phyloP scores from a whole-genome alignment of 2,797 vertebrate species.

The Prionace glauca region DNA sequence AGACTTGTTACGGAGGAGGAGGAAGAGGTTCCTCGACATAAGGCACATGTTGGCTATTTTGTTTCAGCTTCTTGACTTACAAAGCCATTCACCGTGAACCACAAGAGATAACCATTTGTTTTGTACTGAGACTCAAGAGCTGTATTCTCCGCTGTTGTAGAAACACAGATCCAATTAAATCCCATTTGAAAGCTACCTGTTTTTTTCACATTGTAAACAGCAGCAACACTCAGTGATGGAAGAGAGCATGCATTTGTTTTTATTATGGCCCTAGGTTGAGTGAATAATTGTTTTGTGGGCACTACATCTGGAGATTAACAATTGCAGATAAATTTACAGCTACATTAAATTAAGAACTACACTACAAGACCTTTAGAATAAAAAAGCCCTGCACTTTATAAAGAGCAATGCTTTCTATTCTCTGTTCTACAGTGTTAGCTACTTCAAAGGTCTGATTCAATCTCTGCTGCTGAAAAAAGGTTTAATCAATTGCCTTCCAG shows the following conservation, averaged over 20 bases:
- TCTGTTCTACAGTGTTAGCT: neutral
- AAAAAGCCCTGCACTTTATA: neutral
- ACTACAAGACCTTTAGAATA: neutral
- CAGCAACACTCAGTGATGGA: neutral
- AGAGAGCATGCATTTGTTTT: neutral
- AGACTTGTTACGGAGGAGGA: too few relatives aligned
- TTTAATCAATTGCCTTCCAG: slow-evolving; percentile 6
- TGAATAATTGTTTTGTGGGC: neutral
- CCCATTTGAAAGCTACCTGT: neutral
- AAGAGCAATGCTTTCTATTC: neutral
- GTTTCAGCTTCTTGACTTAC: neutral
- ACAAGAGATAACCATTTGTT: neutral
- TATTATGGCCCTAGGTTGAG: neutral
- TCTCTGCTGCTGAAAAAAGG: neutral
- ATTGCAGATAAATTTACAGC: slow-evolving; percentile 31
- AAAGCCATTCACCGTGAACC: neutral
- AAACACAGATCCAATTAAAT: neutral
- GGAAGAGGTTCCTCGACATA: too few relatives aligned
- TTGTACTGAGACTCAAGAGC: neutral
- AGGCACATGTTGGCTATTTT: neutral
- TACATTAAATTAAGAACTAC: slow-evolving; percentile 19
- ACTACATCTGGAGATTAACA: neutral
- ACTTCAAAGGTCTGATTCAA: slow-evolving; percentile 32
- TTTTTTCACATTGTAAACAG: slow-evolving; percentile 8
- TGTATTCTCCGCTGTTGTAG: neutral